Evolutionary conservation across 2,113 vertebrate genomes (phyloP).

Genomic region (Tauraco erythrolophus): DNA sequence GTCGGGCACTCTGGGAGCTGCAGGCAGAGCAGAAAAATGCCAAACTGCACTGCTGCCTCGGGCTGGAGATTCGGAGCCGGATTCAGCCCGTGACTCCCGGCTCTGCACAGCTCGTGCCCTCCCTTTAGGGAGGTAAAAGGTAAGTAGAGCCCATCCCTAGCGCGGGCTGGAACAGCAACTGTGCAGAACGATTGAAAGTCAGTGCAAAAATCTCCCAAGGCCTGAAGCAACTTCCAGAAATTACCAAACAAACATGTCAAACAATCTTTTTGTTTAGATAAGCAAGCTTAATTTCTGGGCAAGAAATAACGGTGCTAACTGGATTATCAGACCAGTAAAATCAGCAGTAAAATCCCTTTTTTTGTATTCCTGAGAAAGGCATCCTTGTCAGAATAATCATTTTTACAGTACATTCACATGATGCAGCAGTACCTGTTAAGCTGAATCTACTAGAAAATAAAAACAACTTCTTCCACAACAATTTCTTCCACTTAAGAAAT

Average conservation of each 20-base stretch:
- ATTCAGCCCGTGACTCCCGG: not conserved
- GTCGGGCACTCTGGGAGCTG: not conserved
- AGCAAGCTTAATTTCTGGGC: not conserved
- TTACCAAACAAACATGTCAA: not conserved
- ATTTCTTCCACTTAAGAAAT: too few relatives aligned
- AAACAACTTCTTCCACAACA: too few relatives aligned
- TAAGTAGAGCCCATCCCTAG: not conserved
- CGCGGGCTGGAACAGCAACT: fast-evolving
- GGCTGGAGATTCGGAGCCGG: not conserved
- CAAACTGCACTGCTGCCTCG: not conserved
- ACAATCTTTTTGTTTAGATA: not conserved
- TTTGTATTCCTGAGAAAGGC: not conserved
- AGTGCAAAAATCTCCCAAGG: not conserved
- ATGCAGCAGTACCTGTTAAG: not conserved
- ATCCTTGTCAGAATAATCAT: not conserved
- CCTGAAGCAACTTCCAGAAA: not conserved
- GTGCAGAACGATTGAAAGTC: not conserved
- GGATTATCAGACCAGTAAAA: not conserved
- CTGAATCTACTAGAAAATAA: not conserved
- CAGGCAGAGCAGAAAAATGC: not conserved
- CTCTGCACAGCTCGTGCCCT: not conserved
- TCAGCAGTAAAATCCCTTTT: not conserved
- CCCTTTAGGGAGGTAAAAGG: not conserved
- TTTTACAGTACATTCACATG: not conserved
- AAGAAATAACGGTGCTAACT: not conserved